A percentile compares a stretch with the other conserved stretches of the same genome.
These are phyloP conservation scores for Intellagama lesueurii DNA, from an alignment of 2,797 vertebrate species.

Conservation along the genomic window DNA sequence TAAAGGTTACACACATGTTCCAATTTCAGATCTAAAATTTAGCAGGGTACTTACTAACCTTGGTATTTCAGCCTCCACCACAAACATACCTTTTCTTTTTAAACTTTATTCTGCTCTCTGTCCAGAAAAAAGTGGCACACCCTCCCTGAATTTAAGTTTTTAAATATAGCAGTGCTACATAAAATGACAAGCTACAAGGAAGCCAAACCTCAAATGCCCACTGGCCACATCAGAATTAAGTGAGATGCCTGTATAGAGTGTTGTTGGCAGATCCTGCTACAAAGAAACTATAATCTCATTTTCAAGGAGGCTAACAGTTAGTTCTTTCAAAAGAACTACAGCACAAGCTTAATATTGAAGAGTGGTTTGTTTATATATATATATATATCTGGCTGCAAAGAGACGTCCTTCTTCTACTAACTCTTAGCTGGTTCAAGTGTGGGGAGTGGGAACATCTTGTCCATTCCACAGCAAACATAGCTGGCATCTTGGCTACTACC, in stretches of 20 bases:
- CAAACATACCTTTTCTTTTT: background rate
- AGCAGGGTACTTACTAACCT: background rate
- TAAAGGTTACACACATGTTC: background rate
- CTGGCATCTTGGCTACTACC: background rate
- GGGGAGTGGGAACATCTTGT: background rate
- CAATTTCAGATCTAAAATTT: background rate
- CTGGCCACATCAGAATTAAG: slow-evolving; percentile 39
- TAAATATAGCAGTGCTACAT: slow-evolving; percentile 15
- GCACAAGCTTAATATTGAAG: background rate
- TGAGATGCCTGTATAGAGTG: slow-evolving; percentile 15
- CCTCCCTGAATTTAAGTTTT: background rate
- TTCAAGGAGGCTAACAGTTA: background rate
- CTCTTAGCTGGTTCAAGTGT: background rate
- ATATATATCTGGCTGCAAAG: background rate
- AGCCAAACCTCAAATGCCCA: slow-evolving; percentile 38
- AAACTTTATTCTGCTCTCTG: background rate
- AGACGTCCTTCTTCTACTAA: background rate
- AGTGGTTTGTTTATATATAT: background rate
- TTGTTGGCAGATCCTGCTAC: slow-evolving; percentile 22
- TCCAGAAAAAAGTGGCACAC: background rate
- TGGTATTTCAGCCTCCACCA: background rate
- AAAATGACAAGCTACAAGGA: slow-evolving; percentile 46
- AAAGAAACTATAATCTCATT: slow-evolving; percentile 49
- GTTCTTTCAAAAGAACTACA: slow-evolving; percentile 14
- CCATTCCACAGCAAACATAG: background rate